Base-by-base conservation (phyloP, 1,140 invertebrate species). In the Caenorhabditis inopinata region DNA sequence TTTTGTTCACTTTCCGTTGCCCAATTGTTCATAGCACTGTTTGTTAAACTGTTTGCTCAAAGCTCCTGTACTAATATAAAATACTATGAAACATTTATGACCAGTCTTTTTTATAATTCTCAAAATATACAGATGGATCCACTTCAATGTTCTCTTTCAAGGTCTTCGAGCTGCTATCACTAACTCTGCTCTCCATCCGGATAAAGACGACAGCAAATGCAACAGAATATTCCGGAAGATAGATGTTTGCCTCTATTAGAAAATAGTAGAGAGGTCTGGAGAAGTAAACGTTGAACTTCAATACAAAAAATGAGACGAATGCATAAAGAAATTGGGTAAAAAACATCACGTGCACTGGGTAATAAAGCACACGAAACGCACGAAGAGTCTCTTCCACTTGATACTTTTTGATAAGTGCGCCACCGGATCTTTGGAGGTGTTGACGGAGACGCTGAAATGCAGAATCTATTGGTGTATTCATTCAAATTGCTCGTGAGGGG, bases 381-480 rank as follows among this genome's bases (percentile, higher is more conserved):
- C 58, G 58, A 21, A 68, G 29, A 1, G 58, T 38, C 23, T 68
- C 58, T 68, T 68, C 58, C n/a, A 68, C 58, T 38, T 68, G 58
- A 16, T 68, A 68, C 23, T 32, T 4, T 21, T 68, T 68, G 29
- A n/a, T 68, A 12, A 68, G 58, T 11, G 58, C 29, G 29, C 32
- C 35, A 1, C 58, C 58, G 38, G 29, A n/a, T 18, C 23, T 68
- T 68, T 68, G 58, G 7, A 68, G 58, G 12, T 4, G 12, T 1
- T 9, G 3, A 38, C 38, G 35, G 18, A 68, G 58, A 16, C 38
- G 35, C 58, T 68, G 58, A 18, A 68, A 68, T 14, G 16, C 4
- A 1, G n/a, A 16, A 32, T 32, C 12, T 23, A 0, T 53, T 2
- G n/a, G n/a, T n/a, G n/a, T n/a, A n/a, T n/a, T n/a, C n/a, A n/a